These are phyloP conservation scores for Hydrotaea cyrtoneurina DNA, from an alignment of 2,888 invertebrate genomes.

Conservation along the genomic window DNA sequence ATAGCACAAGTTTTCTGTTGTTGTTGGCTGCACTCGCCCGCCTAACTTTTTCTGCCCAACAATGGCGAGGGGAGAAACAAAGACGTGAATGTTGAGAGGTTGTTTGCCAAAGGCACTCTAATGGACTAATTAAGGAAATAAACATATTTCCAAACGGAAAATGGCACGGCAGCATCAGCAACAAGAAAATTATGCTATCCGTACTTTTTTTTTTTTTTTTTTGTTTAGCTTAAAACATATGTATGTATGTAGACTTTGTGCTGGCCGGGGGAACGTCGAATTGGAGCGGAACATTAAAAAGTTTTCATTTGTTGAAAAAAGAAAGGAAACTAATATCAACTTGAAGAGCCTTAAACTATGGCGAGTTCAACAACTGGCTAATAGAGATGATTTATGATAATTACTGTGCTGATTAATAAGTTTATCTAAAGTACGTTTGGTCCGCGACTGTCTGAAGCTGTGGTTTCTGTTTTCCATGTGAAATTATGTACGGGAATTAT, in stretches of 20 bases:
- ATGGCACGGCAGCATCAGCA: not conserved
- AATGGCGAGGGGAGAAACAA: not conserved
- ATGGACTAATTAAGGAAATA: constrained; percentile 7
- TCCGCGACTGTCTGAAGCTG: no score
- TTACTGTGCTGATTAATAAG: not conserved
- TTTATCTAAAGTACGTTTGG: no score
- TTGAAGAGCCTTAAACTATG: not conserved
- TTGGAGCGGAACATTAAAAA: not conserved
- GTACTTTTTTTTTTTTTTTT: not conserved
- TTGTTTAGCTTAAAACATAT: not conserved
- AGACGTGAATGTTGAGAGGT: not conserved
- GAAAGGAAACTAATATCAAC: not conserved
- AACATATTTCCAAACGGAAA: constrained; percentile 6
- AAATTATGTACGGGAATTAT: no score
- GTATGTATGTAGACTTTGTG: not conserved
- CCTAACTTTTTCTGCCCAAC: not conserved
- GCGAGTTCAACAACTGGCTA: not conserved
- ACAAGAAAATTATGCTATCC: not conserved
- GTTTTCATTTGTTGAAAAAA: no score
- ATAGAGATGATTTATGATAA: not conserved
- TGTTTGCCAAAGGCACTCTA: constrained; percentile 1
- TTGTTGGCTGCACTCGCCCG: not conserved
- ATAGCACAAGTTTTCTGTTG: not conserved
- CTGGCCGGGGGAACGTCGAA: not conserved
- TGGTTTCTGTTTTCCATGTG: no score